Conservation (phyloP, 2,797 vertebrate genomes). For the Danio albolineatus region DNA sequence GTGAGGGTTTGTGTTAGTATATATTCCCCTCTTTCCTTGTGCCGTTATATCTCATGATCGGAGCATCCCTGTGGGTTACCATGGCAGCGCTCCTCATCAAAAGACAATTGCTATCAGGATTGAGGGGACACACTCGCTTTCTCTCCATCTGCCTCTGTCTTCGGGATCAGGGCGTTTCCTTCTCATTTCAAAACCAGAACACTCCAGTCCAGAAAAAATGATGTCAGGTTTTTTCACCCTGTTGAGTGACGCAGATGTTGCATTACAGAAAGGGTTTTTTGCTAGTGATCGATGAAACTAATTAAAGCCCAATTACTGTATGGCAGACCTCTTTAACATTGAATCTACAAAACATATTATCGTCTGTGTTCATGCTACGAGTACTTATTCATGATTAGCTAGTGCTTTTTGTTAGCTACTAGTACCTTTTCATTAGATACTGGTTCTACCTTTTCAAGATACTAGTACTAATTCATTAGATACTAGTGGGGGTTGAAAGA, state of each 20-base stretch:
- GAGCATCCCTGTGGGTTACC: conserved; percentile 74
- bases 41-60: conserved; percentile 48
- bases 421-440: no score
- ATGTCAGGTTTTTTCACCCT: background rate
- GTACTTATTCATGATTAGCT: no score
- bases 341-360: no score
- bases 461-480: no score
- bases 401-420: no score
- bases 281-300: background rate
- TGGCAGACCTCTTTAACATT: no score
- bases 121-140: conserved; percentile 20
- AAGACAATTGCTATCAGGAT: conserved; percentile 64
- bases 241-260: background rate
- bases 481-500: no score
- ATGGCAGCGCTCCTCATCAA: conserved; percentile 75
- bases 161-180: conserved; percentile 51
- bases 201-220: conserved; percentile 11
- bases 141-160: conserved; percentile 33
- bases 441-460: no score
- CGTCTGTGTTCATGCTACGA: no score
- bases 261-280: background rate
- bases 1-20: conserved; percentile 37
- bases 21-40: conserved; percentile 40
- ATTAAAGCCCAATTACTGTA: background rate
- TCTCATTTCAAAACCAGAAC: conserved; percentile 23